Percentiles rank a stretch among this genome's conserved stretches.
Conservation (phyloP, 2,113 vertebrate species). For the Danionella cerebrum region DNA sequence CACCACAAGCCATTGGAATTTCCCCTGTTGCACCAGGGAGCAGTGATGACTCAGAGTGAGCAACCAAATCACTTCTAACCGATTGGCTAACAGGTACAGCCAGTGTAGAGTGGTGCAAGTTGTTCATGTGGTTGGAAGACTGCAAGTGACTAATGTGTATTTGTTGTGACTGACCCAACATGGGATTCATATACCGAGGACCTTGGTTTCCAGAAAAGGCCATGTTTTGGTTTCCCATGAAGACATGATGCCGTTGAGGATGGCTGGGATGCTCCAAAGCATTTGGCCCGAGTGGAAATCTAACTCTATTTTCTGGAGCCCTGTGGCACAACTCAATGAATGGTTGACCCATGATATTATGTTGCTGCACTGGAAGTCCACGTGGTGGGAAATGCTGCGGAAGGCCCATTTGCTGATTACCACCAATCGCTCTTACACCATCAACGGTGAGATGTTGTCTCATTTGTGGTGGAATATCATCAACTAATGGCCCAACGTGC, state of each 20-base stretch:
- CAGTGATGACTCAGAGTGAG: slow-evolving; percentile 45
- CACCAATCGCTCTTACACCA: slow-evolving; percentile 56
- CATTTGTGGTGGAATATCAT: slow-evolving; percentile 67
- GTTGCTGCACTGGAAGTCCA: slow-evolving; percentile 75
- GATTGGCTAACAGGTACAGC: slow-evolving; percentile 59
- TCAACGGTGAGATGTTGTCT: slow-evolving; percentile 73
- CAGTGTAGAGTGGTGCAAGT: slow-evolving; percentile 54
- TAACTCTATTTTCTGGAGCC: slow-evolving; percentile 72
- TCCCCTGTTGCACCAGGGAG: slow-evolving; percentile 56
- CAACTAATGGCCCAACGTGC: slow-evolving; percentile 50
- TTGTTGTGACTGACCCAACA: slow-evolving; percentile 54
- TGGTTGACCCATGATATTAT: slow-evolving; percentile 84
- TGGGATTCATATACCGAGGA: slow-evolving; percentile 53
- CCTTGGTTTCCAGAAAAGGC: slow-evolving; percentile 37
- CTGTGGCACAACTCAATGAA: slow-evolving; percentile 90
- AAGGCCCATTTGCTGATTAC: slow-evolving; percentile 52
- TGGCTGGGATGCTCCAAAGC: slow-evolving; percentile 55
- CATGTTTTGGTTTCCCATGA: slow-evolving; percentile 63
- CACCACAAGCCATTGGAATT: slow-evolving; percentile 49
- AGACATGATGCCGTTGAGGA: slow-evolving; percentile 50
- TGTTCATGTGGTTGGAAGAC: slow-evolving; percentile 61
- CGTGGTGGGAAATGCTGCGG: slow-evolving; percentile 74
- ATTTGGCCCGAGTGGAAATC: slow-evolving; percentile 62
- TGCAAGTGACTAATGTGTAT: slow-evolving; percentile 56
- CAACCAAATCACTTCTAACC: slow-evolving; percentile 50